These are phyloP conservation scores for Anarhynchus alexandrinus DNA, from an alignment of 2,113 vertebrate species.

Conservation along the genomic window DNA sequence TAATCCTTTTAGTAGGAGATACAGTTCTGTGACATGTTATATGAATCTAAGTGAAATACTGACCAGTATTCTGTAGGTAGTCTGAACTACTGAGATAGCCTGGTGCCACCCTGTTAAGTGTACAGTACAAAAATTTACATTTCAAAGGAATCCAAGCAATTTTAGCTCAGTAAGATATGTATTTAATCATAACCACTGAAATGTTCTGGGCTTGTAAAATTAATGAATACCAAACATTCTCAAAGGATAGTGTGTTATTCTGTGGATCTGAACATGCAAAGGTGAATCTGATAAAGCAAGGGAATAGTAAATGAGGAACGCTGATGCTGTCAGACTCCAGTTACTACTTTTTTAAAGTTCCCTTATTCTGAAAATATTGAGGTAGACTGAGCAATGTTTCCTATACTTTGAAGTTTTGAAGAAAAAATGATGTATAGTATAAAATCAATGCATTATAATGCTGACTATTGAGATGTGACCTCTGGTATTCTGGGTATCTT, in stretches of 20 bases:
- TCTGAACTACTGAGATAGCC: neutral
- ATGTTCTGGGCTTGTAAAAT: neutral
- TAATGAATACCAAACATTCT: neutral
- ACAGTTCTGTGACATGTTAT: neutral
- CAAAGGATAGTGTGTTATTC: neutral
- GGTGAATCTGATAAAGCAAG: neutral
- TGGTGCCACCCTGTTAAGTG: neutral
- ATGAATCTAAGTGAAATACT: neutral
- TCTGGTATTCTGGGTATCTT: neutral
- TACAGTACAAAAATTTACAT: neutral
- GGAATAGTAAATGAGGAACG: neutral
- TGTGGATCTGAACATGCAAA: neutral
- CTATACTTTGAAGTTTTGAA: neutral
- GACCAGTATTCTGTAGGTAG: neutral
- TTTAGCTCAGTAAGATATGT: neutral
- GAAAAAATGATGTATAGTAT: neutral
- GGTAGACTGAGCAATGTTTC: neutral
- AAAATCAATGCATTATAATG: neutral
- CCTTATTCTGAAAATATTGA: neutral
- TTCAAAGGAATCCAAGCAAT: neutral
- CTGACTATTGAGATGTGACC: neutral
- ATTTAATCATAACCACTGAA: neutral
- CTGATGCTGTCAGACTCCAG: neutral
- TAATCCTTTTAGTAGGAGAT: neutral
- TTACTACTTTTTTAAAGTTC: neutral